These are phyloP conservation scores for Cuniculus paca DNA, from an alignment of 2,797 vertebrate species.

Conservation along the genomic window DNA sequence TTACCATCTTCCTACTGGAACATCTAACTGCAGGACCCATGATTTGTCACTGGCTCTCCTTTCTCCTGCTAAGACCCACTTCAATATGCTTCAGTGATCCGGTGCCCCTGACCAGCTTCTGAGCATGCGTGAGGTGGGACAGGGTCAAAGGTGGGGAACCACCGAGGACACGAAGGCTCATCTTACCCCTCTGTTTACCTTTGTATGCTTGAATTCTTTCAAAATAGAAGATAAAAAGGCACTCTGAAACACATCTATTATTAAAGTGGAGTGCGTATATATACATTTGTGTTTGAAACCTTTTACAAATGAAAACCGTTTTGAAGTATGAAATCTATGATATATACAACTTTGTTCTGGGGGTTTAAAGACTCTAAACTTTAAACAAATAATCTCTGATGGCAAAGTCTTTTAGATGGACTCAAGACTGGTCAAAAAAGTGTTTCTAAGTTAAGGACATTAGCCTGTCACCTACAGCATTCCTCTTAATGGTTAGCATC, in stretches of 20 bases:
- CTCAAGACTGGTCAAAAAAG: conserved; percentile 36
- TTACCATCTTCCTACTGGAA: conserved; percentile 10
- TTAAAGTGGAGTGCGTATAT: conserved; percentile 48
- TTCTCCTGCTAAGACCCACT: neutral
- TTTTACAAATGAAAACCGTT: conserved; percentile 72
- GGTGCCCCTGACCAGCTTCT: neutral
- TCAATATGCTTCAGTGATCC: conserved; percentile 11
- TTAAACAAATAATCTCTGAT: conserved; percentile 71
- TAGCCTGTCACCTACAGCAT: conserved; percentile 38
- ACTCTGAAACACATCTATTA: conserved; percentile 56
- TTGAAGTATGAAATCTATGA: conserved; percentile 55
- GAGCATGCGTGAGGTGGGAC: neutral
- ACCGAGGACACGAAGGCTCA: neutral
- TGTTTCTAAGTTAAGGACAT: conserved; percentile 34
- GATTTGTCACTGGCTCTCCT: neutral
- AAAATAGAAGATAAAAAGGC: conserved; percentile 59
- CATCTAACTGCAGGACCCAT: neutral
- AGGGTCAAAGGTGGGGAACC: neutral
- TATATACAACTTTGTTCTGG: conserved; percentile 54
- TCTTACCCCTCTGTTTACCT: conserved; percentile 31
- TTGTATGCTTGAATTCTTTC: conserved; percentile 56
- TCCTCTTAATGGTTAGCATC: conserved; percentile 67
- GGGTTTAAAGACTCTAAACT: conserved; percentile 47
- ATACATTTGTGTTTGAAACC: conserved; percentile 12
- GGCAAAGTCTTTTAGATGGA: conserved; percentile 57